Conservation (phyloP, 2,888 invertebrate species). For the Hymenopus coronatus region DNA sequence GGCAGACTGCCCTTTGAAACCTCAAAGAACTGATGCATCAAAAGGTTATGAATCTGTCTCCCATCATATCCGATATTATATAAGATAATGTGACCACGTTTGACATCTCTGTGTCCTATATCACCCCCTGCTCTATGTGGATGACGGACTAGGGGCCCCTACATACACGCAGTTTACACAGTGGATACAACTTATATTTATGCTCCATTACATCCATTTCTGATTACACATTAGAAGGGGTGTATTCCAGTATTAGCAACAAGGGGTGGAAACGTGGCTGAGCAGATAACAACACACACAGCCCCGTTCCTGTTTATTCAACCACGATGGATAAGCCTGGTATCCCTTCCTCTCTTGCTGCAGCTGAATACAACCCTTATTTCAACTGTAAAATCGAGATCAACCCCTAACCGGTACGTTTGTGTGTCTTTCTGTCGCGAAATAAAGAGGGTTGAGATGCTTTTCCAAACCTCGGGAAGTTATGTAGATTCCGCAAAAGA, state of each 20-base stretch:
- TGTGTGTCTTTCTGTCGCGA: not conserved
- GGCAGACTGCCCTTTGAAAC: not conserved
- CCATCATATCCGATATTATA: not conserved
- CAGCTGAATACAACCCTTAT: not conserved
- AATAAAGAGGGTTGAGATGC: not conserved
- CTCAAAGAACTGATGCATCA: not conserved
- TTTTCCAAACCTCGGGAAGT: not conserved
- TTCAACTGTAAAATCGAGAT: not conserved
- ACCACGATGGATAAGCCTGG: constrained; percentile 9
- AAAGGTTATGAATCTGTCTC: not conserved
- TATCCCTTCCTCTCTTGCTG: not conserved
- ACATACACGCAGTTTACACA: not conserved
- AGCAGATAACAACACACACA: not conserved
- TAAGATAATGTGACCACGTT: not conserved
- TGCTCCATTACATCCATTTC: constrained; percentile 18
- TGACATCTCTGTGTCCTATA: not conserved
- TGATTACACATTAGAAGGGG: constrained; percentile 12
- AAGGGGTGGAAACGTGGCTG: not conserved
- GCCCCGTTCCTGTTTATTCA: constrained; percentile 11
- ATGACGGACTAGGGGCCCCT: not conserved
- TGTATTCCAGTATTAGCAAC: not conserved
- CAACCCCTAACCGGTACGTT: not conserved
- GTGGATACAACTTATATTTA: constrained; percentile 10
- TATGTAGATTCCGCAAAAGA: not conserved
- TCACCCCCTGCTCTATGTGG: not conserved